Conservation (phyloP, 2,797 vertebrate genomes). For the Calcarius lapponicus region DNA sequence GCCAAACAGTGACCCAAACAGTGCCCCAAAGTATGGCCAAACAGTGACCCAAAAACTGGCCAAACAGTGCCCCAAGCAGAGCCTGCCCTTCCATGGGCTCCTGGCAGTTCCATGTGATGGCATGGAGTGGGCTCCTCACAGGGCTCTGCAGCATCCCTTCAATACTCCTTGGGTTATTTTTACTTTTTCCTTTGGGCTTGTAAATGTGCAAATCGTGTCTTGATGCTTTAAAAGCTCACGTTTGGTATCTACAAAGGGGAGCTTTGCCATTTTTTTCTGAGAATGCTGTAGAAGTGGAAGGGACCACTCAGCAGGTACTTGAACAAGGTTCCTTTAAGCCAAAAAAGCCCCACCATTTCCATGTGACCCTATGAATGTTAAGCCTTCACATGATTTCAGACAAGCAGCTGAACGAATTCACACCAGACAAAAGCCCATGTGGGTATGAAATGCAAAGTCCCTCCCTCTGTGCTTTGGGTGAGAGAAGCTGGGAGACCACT, state of each 20-base stretch:
- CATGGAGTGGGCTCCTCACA: not conserved
- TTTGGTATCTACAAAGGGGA: not conserved
- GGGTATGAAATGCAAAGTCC: not conserved
- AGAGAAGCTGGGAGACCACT: not conserved
- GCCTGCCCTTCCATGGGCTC: not conserved
- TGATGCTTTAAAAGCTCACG: not conserved
- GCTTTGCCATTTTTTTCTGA: not conserved
- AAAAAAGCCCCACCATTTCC: fast-evolving
- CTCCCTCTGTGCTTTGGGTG: not conserved
- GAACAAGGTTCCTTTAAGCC: not conserved
- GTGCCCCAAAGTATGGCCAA: not conserved
- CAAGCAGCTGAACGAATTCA: not conserved
- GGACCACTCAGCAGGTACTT: not conserved
- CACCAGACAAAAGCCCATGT: not conserved
- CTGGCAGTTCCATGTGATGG: not conserved
- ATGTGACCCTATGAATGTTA: not conserved
- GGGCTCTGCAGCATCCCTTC: not conserved
- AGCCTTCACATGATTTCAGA: not conserved
- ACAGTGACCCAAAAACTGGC: no score
- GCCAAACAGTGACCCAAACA: not conserved
- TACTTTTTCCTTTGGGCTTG: not conserved
- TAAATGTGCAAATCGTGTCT: not conserved
- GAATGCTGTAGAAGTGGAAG: not conserved
- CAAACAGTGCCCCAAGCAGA: no score
- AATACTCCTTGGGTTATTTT: not conserved